These are phyloP conservation scores for Catocala nupta DNA, from an alignment of 2,888 invertebrate species.

Conservation along the genomic window DNA sequence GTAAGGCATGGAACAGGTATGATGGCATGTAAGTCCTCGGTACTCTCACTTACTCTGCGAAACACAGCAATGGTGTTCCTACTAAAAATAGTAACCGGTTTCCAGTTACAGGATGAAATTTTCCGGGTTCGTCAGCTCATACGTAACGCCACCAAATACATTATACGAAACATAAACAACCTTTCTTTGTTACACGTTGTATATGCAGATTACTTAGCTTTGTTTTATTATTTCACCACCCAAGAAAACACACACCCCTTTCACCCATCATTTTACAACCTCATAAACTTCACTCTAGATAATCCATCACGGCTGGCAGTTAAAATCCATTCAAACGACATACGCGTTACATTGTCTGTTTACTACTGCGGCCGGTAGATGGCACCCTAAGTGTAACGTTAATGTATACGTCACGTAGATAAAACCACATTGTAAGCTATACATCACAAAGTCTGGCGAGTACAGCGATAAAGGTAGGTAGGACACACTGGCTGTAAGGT, in stretches of 20 bases:
- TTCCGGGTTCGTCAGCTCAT: no score
- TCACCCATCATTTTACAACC: slow-evolving; percentile 16
- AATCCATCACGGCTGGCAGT: slow-evolving; percentile 45
- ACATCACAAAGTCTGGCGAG: slow-evolving; percentile 34
- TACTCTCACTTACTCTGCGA: no score
- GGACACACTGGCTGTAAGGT: slow-evolving; percentile 23
- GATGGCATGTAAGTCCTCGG: no score
- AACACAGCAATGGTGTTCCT: no score
- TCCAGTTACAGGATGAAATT: no score
- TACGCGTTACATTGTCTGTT: slow-evolving; percentile 51
- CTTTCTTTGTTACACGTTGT: no score
- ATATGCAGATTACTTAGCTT: neutral
- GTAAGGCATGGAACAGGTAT: no score
- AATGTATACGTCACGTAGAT: slow-evolving; percentile 47
- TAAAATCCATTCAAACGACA: slow-evolving; percentile 44
- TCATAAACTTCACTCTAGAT: slow-evolving; percentile 25
- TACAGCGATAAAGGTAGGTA: slow-evolving; percentile 48
- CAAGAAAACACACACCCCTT: slow-evolving; percentile 1
- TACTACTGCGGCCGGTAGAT: slow-evolving; percentile 33
- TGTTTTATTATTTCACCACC: slow-evolving; percentile 1
- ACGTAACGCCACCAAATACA: no score
- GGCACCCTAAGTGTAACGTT: slow-evolving; percentile 47
- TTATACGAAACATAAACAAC: no score
- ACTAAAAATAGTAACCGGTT: no score
- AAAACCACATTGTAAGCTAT: slow-evolving; percentile 52